A percentile compares a stretch with the other conserved stretches of the same genome.
phyloP scores from a whole-genome alignment of 2,113 vertebrate species.

The Vidua macroura region DNA sequence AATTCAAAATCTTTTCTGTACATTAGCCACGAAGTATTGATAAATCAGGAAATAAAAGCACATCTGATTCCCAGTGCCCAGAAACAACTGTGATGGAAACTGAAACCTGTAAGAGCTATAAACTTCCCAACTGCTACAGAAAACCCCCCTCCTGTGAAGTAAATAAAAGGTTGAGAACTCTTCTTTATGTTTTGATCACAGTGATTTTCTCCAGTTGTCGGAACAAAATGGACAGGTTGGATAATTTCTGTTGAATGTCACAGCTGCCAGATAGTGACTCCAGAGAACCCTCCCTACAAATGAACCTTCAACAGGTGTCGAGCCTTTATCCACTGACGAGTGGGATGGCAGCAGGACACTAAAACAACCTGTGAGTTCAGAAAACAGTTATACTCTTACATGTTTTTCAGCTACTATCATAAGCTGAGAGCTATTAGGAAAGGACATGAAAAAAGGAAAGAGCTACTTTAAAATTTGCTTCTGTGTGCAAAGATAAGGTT shows the following conservation, averaged over 20 bases:
- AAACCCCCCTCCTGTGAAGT: neutral
- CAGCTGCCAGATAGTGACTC: neutral
- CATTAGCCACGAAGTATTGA: neutral
- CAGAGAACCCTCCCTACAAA: neutral
- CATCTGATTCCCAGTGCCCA: neutral
- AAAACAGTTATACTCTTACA: neutral
- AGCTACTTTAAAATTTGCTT: neutral
- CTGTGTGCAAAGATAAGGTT: neutral
- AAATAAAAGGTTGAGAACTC: slow-evolving; percentile 4
- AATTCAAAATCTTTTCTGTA: neutral
- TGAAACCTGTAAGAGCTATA: neutral
- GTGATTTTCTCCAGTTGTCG: slow-evolving; percentile 26
- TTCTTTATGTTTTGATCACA: neutral
- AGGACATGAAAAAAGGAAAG: neutral
- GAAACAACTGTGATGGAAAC: neutral
- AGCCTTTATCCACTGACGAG: neutral
- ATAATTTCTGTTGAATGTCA: neutral
- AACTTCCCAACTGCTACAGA: neutral
- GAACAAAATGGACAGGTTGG: neutral
- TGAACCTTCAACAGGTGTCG: neutral
- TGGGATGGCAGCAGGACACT: neutral
- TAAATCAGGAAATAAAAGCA: neutral
- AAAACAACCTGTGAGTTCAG: neutral
- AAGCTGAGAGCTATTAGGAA: neutral
- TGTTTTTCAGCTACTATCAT: neutral